These are phyloP conservation scores for Deilephila porcellus DNA, from an alignment of 2,888 invertebrate species.

Conservation along the genomic window DNA sequence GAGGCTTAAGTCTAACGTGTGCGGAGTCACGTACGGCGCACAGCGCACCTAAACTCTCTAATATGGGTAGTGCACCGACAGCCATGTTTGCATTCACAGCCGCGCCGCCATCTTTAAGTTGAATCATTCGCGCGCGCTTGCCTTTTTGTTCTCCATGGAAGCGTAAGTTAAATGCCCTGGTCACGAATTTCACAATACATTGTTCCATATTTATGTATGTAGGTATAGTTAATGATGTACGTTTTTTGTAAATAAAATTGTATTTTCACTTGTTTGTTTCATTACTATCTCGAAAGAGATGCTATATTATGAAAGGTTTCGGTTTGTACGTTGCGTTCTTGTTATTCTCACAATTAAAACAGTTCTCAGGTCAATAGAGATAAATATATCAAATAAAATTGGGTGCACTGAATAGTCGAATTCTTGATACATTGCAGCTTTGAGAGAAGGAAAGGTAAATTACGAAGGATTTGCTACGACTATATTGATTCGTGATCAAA, in stretches of 20 bases:
- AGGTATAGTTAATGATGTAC: background rate
- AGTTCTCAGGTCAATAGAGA: no score
- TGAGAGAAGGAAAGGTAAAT: no score
- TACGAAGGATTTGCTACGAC: no score
- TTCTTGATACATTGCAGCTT: no score
- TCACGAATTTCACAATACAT: constrained; percentile 4
- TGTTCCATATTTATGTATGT: background rate
- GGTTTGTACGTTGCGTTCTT: background rate
- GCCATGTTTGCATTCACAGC: constrained; percentile 50
- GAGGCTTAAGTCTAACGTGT: constrained; percentile 35
- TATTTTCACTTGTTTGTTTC: background rate
- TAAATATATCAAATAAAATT: no score
- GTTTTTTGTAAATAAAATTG: background rate
- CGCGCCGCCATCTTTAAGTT: constrained; percentile 53
- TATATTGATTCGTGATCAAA: no score
- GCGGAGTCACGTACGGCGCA: constrained; percentile 42
- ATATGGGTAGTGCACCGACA: constrained; percentile 50
- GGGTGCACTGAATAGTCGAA: no score
- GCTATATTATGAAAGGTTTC: constrained; percentile 1
- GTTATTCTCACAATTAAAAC: no score
- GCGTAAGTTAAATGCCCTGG: background rate
- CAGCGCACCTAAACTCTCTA: constrained; percentile 45
- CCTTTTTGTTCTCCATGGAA: constrained; percentile 33
- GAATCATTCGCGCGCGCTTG: constrained; percentile 49
- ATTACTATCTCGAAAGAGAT: background rate